phyloP scores from a whole-genome alignment of 2,113 vertebrate species.

The Alosa alosa region DNA sequence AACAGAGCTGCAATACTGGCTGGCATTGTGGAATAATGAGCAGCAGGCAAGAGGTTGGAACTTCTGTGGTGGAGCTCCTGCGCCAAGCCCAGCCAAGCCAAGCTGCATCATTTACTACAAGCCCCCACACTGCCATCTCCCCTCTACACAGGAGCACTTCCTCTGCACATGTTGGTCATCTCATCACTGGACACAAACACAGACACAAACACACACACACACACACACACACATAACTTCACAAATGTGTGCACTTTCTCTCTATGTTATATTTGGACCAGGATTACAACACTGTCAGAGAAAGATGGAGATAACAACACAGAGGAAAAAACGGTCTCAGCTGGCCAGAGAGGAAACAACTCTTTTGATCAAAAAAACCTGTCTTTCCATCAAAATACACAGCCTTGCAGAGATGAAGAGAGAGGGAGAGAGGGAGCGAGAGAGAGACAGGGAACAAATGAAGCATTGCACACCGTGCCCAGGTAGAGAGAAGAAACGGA shows the following conservation, averaged over 20 bases:
- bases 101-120: not conserved
- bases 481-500: not conserved
- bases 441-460: not conserved
- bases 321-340: not conserved
- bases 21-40: not conserved
- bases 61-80: not conserved
- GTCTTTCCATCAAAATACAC: not conserved
- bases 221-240: not conserved
- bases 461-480: not conserved
- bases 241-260: not conserved
- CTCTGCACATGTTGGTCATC: not conserved
- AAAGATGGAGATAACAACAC: not conserved
- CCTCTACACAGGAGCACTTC: not conserved
- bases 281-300: not conserved
- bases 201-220: not conserved
- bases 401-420: not conserved
- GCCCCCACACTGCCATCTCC: not conserved
- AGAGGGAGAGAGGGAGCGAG: not conserved
- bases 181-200: not conserved
- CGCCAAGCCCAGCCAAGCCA: not conserved
- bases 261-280: not conserved
- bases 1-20: not conserved
- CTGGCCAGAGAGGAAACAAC: not conserved
- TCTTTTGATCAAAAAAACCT: not conserved
- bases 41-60: not conserved